These are phyloP conservation scores for Euproctis similis DNA, from an alignment of 2,888 invertebrate species.

Conservation along the genomic window DNA sequence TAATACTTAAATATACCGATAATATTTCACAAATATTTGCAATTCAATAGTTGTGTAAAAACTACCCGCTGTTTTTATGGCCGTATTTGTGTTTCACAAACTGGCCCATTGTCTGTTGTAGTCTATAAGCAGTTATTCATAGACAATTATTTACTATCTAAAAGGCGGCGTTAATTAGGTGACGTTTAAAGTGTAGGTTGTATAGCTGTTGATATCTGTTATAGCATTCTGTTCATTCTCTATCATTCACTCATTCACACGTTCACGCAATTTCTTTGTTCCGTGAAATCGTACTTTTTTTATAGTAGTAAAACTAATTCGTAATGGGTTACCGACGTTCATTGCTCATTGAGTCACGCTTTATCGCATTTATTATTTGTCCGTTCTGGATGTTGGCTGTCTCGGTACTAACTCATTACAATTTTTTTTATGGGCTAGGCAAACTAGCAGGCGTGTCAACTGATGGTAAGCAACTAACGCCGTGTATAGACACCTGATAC, in stretches of 20 bases:
- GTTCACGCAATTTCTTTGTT: conserved; percentile 38
- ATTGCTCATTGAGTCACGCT: conserved; percentile 24
- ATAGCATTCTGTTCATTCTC: too few relatives aligned
- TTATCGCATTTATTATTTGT: conserved; percentile 19
- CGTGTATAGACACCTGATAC: too few relatives aligned
- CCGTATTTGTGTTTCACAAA: conserved; percentile 20
- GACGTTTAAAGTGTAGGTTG: conserved; percentile 30
- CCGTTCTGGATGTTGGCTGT: too few relatives aligned
- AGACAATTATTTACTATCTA: conserved; percentile 46
- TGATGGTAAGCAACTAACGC: too few relatives aligned
- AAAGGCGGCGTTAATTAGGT: conserved; percentile 54
- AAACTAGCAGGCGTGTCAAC: too few relatives aligned
- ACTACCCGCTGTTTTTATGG: conserved; percentile 15
- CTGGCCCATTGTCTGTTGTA: conserved; percentile 22
- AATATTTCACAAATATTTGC: conserved; percentile 3
- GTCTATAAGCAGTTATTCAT: conserved; percentile 28
- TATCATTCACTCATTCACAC: conserved; percentile 36
- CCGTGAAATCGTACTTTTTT: conserved; percentile 26
- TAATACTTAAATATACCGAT: conserved; percentile 4
- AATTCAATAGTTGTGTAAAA: not conserved
- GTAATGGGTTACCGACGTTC: conserved; percentile 27
- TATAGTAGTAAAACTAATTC: conserved; percentile 25
- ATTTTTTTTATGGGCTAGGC: too few relatives aligned
- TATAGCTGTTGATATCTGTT: conserved; percentile 33
- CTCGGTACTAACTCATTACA: too few relatives aligned